These are phyloP conservation scores for Saturnia pavonia DNA, from an alignment of 2,888 invertebrate genomes.

Conservation along the genomic window DNA sequence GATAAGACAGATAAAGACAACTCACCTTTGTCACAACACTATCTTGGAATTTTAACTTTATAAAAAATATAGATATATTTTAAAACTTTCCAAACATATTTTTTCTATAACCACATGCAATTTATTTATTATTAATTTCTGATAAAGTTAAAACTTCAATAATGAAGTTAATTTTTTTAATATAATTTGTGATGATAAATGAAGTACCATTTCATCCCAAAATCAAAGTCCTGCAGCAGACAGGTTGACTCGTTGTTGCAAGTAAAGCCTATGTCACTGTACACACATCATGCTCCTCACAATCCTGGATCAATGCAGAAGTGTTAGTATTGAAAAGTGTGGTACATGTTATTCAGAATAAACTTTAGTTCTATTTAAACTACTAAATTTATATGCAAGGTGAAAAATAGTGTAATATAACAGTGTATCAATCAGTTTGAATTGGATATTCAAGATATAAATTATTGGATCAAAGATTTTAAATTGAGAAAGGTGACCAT, in stretches of 20 bases:
- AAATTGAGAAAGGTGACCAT: background rate
- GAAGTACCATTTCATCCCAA: conserved; percentile 79
- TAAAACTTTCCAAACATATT: background rate
- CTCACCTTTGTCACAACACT: background rate
- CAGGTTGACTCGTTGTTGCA: conserved; percentile 48
- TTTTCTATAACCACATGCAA: background rate
- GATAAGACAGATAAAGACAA: background rate
- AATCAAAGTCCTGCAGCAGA: conserved; percentile 61
- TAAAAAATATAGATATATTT: background rate
- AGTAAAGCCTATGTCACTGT: conserved; percentile 61
- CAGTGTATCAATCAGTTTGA: background rate
- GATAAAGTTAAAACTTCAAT: background rate
- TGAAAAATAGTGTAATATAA: background rate
- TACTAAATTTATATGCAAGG: conserved; percentile 13
- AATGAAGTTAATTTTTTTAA: background rate
- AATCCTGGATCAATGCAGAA: conserved; percentile 75
- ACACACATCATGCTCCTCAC: conserved; percentile 76
- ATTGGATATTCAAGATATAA: no score
- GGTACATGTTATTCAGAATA: conserved; percentile 28
- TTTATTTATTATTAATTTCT: background rate
- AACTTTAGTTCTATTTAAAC: conserved; percentile 27
- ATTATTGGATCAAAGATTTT: background rate
- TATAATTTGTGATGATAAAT: conserved; percentile 37
- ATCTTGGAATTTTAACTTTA: background rate
- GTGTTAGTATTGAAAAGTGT: conserved; percentile 62